These are phyloP conservation scores for Bergia puertoricense DNA, from an alignment of 92 coral and sea anemone species.

Conservation along the genomic window DNA sequence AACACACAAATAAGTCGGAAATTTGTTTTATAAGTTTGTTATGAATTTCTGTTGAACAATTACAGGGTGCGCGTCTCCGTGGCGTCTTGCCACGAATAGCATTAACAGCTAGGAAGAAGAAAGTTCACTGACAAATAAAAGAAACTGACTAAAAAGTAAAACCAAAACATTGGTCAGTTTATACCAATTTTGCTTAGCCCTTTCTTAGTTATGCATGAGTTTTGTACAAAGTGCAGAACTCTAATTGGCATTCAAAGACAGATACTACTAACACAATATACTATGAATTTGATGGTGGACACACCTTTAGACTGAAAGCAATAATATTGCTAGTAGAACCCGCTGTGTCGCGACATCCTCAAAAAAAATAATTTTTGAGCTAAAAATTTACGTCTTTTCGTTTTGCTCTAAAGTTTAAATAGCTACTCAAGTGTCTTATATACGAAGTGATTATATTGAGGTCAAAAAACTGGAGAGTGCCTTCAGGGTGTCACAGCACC, in stretches of 20 bases:
- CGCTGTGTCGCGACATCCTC: neutral
- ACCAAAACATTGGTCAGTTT: neutral
- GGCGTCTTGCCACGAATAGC: slow-evolving; percentile 20
- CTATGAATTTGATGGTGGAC: neutral
- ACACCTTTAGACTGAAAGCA: slow-evolving; percentile 28
- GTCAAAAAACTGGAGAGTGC: slow-evolving; percentile 37
- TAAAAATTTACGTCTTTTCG: neutral
- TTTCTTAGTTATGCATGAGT: neutral
- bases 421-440: slow-evolving; percentile 29
- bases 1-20: slow-evolving; percentile 24
- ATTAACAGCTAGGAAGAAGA: neutral
- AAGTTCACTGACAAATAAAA: neutral
- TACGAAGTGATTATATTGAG: slow-evolving; percentile 18
- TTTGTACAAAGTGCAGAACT: neutral
- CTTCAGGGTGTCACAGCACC: slow-evolving; percentile 22
- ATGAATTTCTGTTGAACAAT: slow-evolving; percentile 23
- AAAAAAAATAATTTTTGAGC: neutral
- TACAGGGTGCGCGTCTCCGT: slow-evolving; percentile 2
- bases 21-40: slow-evolving; percentile 32
- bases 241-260: neutral
- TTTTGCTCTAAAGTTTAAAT: slow-evolving; percentile 20
- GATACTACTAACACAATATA: too few species aligned
- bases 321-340: neutral
- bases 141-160: neutral
- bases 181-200: neutral